Evolutionary conservation across 2,797 vertebrate species (phyloP).

Genomic region (Sebastiscus tertius): DNA sequence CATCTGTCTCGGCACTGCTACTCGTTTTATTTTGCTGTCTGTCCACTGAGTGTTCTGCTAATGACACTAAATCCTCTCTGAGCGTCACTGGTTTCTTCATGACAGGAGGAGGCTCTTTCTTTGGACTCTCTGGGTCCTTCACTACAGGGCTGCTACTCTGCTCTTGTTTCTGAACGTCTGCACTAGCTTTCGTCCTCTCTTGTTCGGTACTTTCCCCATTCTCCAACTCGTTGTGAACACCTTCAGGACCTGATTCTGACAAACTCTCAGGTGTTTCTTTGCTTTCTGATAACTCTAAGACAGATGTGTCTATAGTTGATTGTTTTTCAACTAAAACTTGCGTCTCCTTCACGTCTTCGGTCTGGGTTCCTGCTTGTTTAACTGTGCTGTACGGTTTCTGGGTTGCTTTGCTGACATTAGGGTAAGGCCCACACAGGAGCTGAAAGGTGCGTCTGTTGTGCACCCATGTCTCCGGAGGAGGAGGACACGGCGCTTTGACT

Average conservation of each 20-base stretch:
- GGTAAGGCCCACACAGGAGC: conserved; percentile 76
- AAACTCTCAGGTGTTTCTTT: conserved; percentile 27
- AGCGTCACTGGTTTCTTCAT: conserved; percentile 69
- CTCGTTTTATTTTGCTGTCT: conserved; percentile 4
- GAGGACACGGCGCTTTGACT: conserved; percentile 90
- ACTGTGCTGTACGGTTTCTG: conserved; percentile 42
- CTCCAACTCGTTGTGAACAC: conserved; percentile 17
- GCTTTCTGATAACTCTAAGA: conserved; percentile 24
- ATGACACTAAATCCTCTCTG: conserved; percentile 39
- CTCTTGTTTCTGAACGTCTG: conserved; percentile 37
- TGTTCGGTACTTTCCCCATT: conserved; percentile 12
- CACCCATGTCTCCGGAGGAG: conserved; percentile 87
- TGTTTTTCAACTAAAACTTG: conserved; percentile 28
- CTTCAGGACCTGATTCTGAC: not conserved
- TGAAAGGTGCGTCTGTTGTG: conserved; percentile 80
- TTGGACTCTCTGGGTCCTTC: conserved; percentile 42
- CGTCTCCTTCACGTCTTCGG: conserved; percentile 14
- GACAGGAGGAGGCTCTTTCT: conserved; percentile 73
- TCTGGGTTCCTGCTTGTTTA: conserved; percentile 49
- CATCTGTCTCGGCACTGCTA: conserved; percentile 11
- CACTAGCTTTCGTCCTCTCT: conserved; percentile 10
- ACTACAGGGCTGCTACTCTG: conserved; percentile 4
- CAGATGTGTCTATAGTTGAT: not conserved
- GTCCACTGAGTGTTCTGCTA: conserved; percentile 24
- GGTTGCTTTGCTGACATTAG: conserved; percentile 43